Evolutionary conservation across 1,140 invertebrate genomes (phyloP).

Genomic region (Oncopeltus fasciatus): DNA sequence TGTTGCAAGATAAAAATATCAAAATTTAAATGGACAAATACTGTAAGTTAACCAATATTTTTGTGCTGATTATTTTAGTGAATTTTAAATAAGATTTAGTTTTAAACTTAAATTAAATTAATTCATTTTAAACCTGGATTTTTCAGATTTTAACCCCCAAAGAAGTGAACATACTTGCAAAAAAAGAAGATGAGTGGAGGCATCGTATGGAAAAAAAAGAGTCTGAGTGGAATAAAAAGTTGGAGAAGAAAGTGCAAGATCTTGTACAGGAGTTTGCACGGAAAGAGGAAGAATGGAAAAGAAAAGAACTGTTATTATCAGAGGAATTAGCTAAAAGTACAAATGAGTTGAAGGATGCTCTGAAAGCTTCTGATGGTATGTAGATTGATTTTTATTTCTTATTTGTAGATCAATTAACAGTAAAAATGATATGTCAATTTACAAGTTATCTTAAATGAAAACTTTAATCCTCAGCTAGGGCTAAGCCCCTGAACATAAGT

Average conservation of each 20-base stretch:
- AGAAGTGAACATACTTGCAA: conserved; percentile 33
- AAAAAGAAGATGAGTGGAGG: conserved; percentile 38
- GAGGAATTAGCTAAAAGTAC: conserved; percentile 35
- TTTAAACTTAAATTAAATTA: neutral
- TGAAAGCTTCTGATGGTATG: conserved; percentile 46
- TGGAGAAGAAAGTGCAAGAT: conserved; percentile 40
- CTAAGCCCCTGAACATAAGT: too few species aligned
- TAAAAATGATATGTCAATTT: neutral
- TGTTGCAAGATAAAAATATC: neutral
- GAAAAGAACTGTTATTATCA: conserved; percentile 39
- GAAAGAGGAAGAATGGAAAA: conserved; percentile 50
- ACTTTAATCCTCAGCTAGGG: neutral
- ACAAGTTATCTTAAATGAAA: neutral
- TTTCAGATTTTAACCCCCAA: conserved; percentile 29
- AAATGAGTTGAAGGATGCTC: conserved; percentile 39
- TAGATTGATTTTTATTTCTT: neutral
- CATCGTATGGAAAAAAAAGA: conserved; percentile 38
- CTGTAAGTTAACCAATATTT: neutral
- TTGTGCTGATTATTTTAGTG: neutral
- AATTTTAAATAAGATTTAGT: neutral
- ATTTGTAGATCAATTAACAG: neutral
- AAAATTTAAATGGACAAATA: neutral
- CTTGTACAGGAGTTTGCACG: conserved; percentile 35
- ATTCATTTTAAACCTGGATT: neutral
- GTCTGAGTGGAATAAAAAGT: conserved; percentile 37